phyloP scores from a whole-genome alignment of 2,888 invertebrate genomes.

The Gonocerus acuteangulatus region DNA sequence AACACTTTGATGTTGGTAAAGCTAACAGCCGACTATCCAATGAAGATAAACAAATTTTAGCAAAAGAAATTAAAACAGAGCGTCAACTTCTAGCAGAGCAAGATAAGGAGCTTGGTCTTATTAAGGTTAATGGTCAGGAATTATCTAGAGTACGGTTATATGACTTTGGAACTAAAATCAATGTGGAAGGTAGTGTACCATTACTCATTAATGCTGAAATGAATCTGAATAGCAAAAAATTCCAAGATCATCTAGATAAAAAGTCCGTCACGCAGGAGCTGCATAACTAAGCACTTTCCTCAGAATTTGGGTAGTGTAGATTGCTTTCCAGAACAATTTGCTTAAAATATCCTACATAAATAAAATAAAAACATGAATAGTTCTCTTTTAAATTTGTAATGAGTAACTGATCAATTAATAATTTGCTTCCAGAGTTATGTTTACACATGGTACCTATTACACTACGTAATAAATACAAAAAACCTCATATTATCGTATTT shows the following conservation, averaged over 20 bases:
- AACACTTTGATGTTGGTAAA: neutral
- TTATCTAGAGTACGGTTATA: neutral
- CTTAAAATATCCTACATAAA: too few species aligned
- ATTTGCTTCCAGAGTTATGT: too few species aligned
- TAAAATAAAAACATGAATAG: too few species aligned
- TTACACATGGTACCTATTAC: too few species aligned
- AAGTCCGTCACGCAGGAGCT: too few species aligned
- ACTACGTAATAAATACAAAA: too few species aligned
- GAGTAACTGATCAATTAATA: too few species aligned
- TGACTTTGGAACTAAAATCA: neutral
- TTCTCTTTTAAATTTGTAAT: too few species aligned
- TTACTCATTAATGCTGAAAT: neutral
- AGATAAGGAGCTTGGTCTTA: neutral
- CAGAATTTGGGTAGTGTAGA: too few species aligned
- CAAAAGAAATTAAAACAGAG: neutral
- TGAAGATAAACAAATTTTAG: neutral
- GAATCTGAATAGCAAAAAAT: constrained; percentile 1
- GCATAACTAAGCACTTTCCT: too few species aligned
- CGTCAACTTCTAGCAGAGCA: constrained; percentile 3
- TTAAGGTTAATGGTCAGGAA: neutral
- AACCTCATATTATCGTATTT: too few species aligned
- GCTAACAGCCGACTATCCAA: neutral
- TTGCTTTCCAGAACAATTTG: too few species aligned
- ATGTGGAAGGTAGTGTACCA: neutral
- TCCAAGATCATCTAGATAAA: neutral